These are phyloP conservation scores for Phataginus tricuspis DNA, from an alignment of 2,797 vertebrate genomes.

Conservation along the genomic window DNA sequence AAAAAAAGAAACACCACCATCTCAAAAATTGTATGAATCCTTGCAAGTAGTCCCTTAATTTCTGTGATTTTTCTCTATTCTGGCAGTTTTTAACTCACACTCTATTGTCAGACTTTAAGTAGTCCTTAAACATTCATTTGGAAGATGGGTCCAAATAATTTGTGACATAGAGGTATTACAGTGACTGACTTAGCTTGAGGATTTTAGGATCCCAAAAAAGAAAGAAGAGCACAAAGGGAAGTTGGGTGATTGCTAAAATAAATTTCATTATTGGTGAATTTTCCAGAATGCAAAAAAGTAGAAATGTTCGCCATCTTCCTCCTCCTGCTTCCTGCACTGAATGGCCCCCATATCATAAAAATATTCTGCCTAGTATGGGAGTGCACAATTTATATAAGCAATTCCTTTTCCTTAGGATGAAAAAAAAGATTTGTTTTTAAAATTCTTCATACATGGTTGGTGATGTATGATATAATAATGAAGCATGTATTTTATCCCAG, in stretches of 20 bases:
- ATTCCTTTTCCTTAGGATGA: not conserved
- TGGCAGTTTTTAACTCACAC: not conserved
- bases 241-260: not conserved
- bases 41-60: not conserved
- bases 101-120: not conserved
- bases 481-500: not conserved
- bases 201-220: not conserved
- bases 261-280: not conserved
- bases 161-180: not conserved
- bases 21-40: constrained; percentile 14
- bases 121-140: not conserved
- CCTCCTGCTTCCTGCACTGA: not conserved
- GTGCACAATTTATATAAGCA: not conserved
- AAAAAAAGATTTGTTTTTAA: not conserved
- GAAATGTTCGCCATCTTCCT: not conserved
- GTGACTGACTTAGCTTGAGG: not conserved
- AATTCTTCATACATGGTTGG: constrained; percentile 4
- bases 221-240: not conserved
- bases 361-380: not conserved
- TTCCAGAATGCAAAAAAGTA: not conserved
- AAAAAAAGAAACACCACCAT: not conserved
- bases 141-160: not conserved
- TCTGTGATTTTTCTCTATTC: not conserved
- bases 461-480: not conserved
- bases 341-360: not conserved